Conservation (phyloP, 2,888 invertebrate species). For the Melitaea athalia region DNA sequence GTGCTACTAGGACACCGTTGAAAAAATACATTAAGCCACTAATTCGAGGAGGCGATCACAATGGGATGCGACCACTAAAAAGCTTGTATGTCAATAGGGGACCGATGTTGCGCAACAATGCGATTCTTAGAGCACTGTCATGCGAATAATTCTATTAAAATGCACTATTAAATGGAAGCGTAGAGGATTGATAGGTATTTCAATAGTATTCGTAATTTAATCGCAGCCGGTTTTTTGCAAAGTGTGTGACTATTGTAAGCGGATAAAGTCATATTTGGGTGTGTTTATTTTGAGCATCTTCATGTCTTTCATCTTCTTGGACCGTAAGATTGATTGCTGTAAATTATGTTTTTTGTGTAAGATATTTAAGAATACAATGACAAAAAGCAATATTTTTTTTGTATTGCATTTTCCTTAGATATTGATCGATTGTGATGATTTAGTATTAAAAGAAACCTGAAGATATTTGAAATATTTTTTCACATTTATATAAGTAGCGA, state of each 20-base stretch:
- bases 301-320: constrained; percentile 2
- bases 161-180: constrained; percentile 52
- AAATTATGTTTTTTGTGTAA: not conserved
- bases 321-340: constrained; percentile 18
- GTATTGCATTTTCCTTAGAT: too few species aligned
- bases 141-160: constrained; percentile 73
- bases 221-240: constrained; percentile 35
- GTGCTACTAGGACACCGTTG: constrained; percentile 26
- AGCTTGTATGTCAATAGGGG: constrained; percentile 73
- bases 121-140: constrained; percentile 60
- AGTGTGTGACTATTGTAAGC: constrained; percentile 3
- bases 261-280: constrained; percentile 15
- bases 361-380: not conserved
- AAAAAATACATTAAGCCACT: constrained; percentile 26
- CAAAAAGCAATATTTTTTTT: too few species aligned
- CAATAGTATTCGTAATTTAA: constrained; percentile 34
- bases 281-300: constrained; percentile 18
- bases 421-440: too few species aligned
- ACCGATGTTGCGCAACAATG: constrained; percentile 70
- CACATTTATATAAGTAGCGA: too few species aligned
- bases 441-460: too few species aligned
- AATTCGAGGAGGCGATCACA: constrained; percentile 49
- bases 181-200: constrained; percentile 69
- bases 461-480: too few species aligned
- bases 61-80: constrained; percentile 59